These are phyloP conservation scores for Corythaeola cristata DNA, from an alignment of 2,113 vertebrate genomes.

Conservation along the genomic window DNA sequence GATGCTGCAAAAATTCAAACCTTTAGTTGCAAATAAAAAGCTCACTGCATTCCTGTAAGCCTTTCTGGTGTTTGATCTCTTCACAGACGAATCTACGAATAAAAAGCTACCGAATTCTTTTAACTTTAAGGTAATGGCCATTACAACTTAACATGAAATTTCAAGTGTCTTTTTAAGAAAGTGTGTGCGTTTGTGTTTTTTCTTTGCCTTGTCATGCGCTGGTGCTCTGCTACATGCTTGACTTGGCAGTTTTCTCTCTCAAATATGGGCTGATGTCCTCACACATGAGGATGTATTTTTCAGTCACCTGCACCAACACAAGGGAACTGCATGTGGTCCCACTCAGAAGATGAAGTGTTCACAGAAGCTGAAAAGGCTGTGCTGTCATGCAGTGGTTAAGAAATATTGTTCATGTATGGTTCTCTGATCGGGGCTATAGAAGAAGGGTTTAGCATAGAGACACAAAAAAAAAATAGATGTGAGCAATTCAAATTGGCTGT, in stretches of 20 bases:
- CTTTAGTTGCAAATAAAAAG: no score
- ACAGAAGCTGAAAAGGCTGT: not conserved
- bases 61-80: not conserved
- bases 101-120: conserved; percentile 81
- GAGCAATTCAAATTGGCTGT: not conserved
- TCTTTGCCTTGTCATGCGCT: not conserved
- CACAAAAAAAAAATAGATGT: not conserved
- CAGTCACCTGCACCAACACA: not conserved
- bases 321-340: not conserved
- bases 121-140: conserved; percentile 73
- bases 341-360: not conserved
- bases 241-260: not conserved
- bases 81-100: conserved; percentile 83
- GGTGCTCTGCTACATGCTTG: not conserved
- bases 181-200: not conserved
- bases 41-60: not conserved
- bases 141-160: not conserved
- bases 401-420: fast-evolving
- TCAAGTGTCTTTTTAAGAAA: not conserved
- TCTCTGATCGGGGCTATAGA: not conserved
- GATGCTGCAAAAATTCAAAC: no score
- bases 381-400: not conserved
- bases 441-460: not conserved
- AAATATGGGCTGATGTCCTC: not conserved
- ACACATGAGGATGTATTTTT: not conserved